Percentiles rank a stretch among this genome's conserved stretches.
Evolutionary conservation across 2,113 vertebrate genomes (phyloP).

Genomic region (Oplegnathus fasciatus): DNA sequence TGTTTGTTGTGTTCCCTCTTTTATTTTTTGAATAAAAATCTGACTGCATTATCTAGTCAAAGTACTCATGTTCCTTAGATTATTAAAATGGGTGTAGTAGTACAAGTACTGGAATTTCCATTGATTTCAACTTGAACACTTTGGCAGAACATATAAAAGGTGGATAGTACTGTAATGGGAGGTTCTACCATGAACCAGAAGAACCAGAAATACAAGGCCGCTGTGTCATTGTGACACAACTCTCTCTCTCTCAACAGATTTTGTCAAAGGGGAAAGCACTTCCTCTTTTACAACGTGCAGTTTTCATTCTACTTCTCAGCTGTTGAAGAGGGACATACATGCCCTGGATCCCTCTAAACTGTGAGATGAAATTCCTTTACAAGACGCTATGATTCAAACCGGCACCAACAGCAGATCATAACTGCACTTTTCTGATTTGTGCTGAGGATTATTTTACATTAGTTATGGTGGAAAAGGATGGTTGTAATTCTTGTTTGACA

Average conservation of each 20-base stretch:
- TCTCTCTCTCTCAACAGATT: rapidly evolving
- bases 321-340: background rate
- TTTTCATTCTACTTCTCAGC: background rate
- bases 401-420: background rate
- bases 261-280: background rate
- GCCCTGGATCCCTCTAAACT: rapidly evolving
- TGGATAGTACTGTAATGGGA: background rate
- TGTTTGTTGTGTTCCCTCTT: slow-evolving; percentile 23
- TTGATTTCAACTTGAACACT: background rate
- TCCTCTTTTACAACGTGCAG: slow-evolving; percentile 17
- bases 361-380: background rate
- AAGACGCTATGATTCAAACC: background rate
- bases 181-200: background rate
- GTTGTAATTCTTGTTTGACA: slow-evolving; percentile 62
- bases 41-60: background rate
- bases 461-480: slow-evolving; percentile 57
- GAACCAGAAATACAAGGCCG: background rate
- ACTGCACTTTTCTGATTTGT: background rate
- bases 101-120: background rate
- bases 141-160: background rate
- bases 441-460: background rate
- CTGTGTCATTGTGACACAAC: background rate
- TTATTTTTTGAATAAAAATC: background rate
- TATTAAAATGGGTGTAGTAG: background rate
- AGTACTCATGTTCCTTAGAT: background rate